Percentiles rank a stretch among this genome's conserved stretches.
These are phyloP conservation scores for Mesochorus sp. DNA, from an alignment of 2,888 invertebrate species.

Conservation along the genomic window DNA sequence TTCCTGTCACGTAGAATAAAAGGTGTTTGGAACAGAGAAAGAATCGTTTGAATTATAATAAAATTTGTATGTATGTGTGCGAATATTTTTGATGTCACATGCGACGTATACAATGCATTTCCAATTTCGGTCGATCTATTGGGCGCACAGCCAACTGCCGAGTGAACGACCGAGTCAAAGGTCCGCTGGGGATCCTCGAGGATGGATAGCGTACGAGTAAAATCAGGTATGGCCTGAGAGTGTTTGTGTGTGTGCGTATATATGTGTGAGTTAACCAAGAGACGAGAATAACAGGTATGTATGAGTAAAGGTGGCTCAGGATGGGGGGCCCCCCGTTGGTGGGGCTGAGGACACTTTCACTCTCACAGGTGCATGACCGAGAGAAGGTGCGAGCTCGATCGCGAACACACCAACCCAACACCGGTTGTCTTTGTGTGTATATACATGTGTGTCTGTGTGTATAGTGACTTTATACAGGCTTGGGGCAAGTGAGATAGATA, in stretches of 20 bases:
- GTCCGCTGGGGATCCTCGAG: neutral
- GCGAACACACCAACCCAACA: constrained; percentile 17
- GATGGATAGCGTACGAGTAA: constrained; percentile 19
- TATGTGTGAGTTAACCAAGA: too few species aligned
- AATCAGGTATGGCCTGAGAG: neutral
- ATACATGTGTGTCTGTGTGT: neutral
- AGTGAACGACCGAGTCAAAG: constrained; percentile 24
- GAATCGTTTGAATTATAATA: neutral
- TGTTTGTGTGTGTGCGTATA: neutral
- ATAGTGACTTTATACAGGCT: constrained; percentile 6
- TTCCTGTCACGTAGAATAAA: too few species aligned
- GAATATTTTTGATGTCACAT: neutral
- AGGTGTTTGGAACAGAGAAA: neutral
- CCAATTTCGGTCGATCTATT: neutral
- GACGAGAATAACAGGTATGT: neutral
- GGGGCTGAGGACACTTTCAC: constrained; percentile 80
- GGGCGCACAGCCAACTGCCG: neutral
- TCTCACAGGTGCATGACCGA: constrained; percentile 82
- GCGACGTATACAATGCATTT: neutral
- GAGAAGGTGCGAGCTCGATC: constrained; percentile 61
- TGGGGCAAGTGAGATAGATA: too few species aligned
- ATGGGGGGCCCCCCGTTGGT: constrained; percentile 47
- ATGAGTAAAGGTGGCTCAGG: constrained; percentile 19
- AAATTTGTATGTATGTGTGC: neutral
- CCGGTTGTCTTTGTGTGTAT: constrained; percentile 2